Conservation (phyloP, 2,113 vertebrate species). For the Scopus umbretta region DNA sequence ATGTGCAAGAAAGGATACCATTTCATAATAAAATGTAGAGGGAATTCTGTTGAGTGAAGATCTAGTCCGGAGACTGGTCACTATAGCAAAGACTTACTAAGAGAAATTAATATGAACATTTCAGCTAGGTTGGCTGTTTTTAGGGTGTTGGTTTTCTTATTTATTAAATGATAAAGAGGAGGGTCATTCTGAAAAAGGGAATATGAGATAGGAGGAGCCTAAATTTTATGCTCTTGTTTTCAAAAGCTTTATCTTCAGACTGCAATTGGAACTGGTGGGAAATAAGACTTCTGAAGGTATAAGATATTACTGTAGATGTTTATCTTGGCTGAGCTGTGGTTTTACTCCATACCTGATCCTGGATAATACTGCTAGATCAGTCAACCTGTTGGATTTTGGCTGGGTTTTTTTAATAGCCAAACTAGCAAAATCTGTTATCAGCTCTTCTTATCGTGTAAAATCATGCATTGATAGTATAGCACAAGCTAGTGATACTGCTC, state of each 20-base stretch:
- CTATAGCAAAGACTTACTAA: not conserved
- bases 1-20: not conserved
- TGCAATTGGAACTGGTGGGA: not conserved
- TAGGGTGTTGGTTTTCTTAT: not conserved
- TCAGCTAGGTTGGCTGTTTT: not conserved
- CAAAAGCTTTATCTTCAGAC: not conserved
- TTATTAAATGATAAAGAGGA: not conserved
- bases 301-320: not conserved
- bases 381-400: not conserved
- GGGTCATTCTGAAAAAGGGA: not conserved
- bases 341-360: not conserved
- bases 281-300: not conserved
- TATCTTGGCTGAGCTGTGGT: not conserved
- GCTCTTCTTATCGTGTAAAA: not conserved
- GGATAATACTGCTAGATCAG: not conserved
- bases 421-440: not conserved
- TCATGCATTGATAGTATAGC: not conserved
- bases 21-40: not conserved
- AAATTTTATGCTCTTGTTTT: not conserved
- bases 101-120: not conserved
- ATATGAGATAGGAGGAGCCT: not conserved
- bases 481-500: not conserved
- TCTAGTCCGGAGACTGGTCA: not conserved
- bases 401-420: not conserved
- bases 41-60: not conserved